Percentiles rank a stretch among this genome's conserved stretches.
These are phyloP conservation scores for Ashinkailepas kermadecensis DNA, from an alignment of 2,888 invertebrate genomes.

Conservation along the genomic window DNA sequence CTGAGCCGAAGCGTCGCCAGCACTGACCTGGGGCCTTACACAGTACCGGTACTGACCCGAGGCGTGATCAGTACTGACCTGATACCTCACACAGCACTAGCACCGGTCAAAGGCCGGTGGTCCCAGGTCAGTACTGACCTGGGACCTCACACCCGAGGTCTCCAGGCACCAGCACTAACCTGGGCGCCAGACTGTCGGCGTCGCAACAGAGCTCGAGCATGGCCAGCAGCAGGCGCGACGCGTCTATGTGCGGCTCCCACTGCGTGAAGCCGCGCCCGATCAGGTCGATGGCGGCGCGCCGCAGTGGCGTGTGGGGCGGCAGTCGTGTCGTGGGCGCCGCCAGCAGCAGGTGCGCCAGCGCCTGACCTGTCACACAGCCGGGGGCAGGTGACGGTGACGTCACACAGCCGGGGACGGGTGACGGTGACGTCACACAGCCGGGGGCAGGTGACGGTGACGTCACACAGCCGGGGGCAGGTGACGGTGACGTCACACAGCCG, in stretches of 20 bases:
- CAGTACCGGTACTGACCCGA: too few relatives aligned
- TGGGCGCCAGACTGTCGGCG: slow-evolving; percentile 81
- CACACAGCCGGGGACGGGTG: neutral
- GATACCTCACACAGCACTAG: too few relatives aligned
- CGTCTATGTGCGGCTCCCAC: slow-evolving; percentile 96
- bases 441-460: too few relatives aligned
- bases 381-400: neutral
- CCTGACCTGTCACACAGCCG: slow-evolving; percentile 52
- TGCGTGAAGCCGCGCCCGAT: slow-evolving; percentile 96
- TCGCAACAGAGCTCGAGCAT: slow-evolving; percentile 89
- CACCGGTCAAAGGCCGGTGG: too few relatives aligned
- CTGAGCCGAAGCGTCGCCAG: too few relatives aligned
- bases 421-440: too few relatives aligned
- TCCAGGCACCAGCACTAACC: slow-evolving; percentile 37
- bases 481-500: too few relatives aligned
- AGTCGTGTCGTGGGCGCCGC: slow-evolving; percentile 75
- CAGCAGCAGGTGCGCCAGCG: slow-evolving; percentile 82
- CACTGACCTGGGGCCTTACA: too few relatives aligned
- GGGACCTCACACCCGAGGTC: neutral
- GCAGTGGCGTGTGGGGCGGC: slow-evolving; percentile 84
- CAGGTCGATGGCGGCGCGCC: slow-evolving; percentile 93
- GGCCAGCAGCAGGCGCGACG: slow-evolving; percentile 57
- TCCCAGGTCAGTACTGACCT: neutral
- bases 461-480: too few relatives aligned
- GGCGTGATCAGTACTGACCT: too few relatives aligned